Percentiles rank a stretch among this genome's conserved stretches.
Conservation (phyloP, 2,888 invertebrate species). For the Perithous albicinctus region DNA sequence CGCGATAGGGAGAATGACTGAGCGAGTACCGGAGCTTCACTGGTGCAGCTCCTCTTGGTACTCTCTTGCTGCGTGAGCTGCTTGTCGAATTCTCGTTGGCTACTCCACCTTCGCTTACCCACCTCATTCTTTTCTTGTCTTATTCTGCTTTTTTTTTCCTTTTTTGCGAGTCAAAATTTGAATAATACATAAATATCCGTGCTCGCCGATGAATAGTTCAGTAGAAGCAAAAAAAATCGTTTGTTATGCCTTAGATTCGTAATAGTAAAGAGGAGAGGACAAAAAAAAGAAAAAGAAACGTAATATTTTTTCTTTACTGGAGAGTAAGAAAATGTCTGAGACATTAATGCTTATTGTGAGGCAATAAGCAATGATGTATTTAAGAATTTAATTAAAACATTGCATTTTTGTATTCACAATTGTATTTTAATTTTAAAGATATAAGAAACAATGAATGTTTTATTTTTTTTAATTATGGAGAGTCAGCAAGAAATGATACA, state of each 20-base stretch:
- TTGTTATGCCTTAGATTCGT: not conserved
- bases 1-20: conserved; percentile 65
- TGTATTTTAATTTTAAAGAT: too few species aligned
- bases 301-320: not conserved
- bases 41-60: conserved; percentile 17
- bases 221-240: not conserved
- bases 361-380: too few species aligned
- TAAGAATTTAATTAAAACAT: too few species aligned
- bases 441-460: too few species aligned
- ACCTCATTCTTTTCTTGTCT: conserved; percentile 6
- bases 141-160: not conserved
- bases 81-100: conserved; percentile 69
- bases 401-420: too few species aligned
- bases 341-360: not conserved
- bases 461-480: too few species aligned
- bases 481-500: too few species aligned
- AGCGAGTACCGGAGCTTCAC: conserved; percentile 52
- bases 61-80: conserved; percentile 70
- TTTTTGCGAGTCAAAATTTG: conserved; percentile 46
- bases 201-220: conserved; percentile 58
- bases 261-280: not conserved
- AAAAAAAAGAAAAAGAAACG: not conserved
- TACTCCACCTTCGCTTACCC: conserved; percentile 8
- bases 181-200: conserved; percentile 67
- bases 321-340: too few species aligned